Evolutionary conservation across 2,888 invertebrate species (phyloP), one percentile per base, ranked within the genome.

Genomic region (Oxyscelio sp.): DNA sequence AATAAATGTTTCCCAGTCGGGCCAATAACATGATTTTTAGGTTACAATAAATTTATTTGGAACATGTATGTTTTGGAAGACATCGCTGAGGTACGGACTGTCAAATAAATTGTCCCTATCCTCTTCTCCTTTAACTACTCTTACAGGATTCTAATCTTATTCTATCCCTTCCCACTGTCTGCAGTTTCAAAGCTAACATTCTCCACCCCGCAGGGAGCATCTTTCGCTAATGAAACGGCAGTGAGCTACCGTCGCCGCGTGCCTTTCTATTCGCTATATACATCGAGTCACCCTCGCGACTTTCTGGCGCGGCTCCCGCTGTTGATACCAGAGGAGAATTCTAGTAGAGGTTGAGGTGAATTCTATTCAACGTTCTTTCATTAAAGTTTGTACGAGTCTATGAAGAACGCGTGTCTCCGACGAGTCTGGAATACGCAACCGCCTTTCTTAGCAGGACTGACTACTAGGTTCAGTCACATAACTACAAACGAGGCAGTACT

Each of bases 141-240:
- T 90, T 90, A 88, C 87, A 86, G 91, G 90, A 93, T 93, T 93
- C 92, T 92, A 93, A 93, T 93, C 92, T 93, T 89, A 90, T 87
- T 90, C 87, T 86, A 88, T 87, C 90, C 87, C 84, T 84, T 81
- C 83, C 87, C 86, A 50, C 79, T 68, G 70, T 79, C 81, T 82
- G 86, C 90, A 87, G 84, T 84, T 88, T 73, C 87, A 85, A 89
- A 85, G 88, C 89, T 88, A 86, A 86, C 87, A 87, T 89, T 88
- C 82, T 87, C 87, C 88, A 82, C 89, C 90, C 91, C 92, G 89
- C 90, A 89, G 91, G 91, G 91, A 92, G 92, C 92, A 93, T 93
- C 93, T 93, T 92, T 91, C 91, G 93, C 92, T 94, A 94, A 94
- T 94, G 94, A 94, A 94, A 94, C 93, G 92, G 89, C 87, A 91